Percentiles rank a stretch among this genome's conserved stretches.
phyloP scores from a whole-genome alignment of 2,113 vertebrate species.

The Myotis davidii region DNA sequence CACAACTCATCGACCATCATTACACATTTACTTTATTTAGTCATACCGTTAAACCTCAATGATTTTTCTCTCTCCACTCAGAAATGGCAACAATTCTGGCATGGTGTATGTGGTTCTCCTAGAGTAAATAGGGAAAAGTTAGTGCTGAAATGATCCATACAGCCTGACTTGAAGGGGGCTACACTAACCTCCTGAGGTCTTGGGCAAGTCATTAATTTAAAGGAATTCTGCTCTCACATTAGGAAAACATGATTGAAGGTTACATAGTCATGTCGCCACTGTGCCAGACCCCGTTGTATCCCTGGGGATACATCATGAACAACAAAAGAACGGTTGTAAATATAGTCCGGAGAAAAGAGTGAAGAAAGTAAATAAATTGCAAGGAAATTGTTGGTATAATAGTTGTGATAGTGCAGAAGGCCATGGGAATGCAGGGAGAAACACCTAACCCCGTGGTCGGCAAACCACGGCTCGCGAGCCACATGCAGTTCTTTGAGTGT shows the following conservation, averaged over 20 bases:
- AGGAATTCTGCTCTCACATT: constrained; percentile 15
- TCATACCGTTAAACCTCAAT: not conserved
- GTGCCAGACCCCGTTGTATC: not conserved
- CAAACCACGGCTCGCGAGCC: too few relatives aligned
- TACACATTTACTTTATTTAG: not conserved
- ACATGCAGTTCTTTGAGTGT: too few relatives aligned
- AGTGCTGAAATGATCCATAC: not conserved
- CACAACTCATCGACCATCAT: not conserved
- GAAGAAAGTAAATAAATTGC: not conserved
- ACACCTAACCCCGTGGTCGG: not conserved
- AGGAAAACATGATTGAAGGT: not conserved
- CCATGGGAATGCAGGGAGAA: not conserved
- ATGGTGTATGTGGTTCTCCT: not conserved
- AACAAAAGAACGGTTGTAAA: not conserved
- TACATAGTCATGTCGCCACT: not conserved
- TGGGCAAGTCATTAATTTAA: constrained; percentile 14
- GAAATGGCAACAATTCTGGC: not conserved
- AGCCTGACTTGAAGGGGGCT: not conserved
- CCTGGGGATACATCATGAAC: not conserved
- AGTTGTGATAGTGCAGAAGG: not conserved
- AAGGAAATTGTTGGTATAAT: not conserved
- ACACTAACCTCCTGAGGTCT: not conserved
- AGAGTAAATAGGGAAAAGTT: not conserved
- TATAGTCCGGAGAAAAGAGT: constrained; percentile 4
- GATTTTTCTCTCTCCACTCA: not conserved